phyloP scores from a whole-genome alignment of 2,113 vertebrate genomes.

The Pristiophorus japonicus region DNA sequence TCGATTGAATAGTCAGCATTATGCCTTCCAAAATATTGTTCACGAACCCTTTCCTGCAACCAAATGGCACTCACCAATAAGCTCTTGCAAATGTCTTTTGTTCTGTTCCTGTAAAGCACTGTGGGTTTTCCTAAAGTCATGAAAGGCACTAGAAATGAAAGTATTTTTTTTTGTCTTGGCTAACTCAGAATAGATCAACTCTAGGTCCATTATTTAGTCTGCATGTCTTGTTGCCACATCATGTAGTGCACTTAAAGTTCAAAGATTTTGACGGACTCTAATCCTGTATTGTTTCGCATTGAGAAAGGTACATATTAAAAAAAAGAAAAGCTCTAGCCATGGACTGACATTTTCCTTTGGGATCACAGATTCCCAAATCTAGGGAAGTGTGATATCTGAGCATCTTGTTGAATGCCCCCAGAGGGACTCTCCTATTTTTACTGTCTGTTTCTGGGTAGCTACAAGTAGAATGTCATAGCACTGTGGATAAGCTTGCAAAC shows the following conservation, averaged over 20 bases:
- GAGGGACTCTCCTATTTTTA: neutral
- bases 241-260: neutral
- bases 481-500: neutral
- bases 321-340: neutral
- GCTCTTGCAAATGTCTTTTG: no score
- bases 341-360: neutral
- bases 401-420: neutral
- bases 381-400: neutral
- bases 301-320: no score
- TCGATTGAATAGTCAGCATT: no score
- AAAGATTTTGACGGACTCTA: neutral
- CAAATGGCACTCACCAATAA: no score
- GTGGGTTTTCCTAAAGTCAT: no score
- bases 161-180: neutral
- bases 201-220: neutral
- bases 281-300: no score
- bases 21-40: no score
- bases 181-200: neutral
- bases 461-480: neutral
- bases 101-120: no score
- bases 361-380: neutral
- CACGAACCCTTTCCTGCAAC: no score
- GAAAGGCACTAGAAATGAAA: no score
- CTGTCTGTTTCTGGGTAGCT: neutral
- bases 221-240: neutral